These are phyloP conservation scores for Aricia artaxerxes DNA, from an alignment of 2,888 invertebrate genomes.

Conservation along the genomic window DNA sequence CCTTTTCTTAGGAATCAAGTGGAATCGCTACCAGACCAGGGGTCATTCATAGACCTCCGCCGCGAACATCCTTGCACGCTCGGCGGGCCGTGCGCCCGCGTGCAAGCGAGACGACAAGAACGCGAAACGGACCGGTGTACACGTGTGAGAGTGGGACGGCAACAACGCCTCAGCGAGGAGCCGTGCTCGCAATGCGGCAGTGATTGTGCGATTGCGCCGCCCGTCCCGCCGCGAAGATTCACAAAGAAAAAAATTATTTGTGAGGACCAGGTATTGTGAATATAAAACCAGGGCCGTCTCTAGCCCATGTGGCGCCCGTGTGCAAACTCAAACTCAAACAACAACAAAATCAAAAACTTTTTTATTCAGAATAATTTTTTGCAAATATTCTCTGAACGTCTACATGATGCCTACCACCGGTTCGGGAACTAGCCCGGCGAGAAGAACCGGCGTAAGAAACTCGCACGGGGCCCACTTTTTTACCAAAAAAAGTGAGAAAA, in stretches of 20 bases:
- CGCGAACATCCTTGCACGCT: conserved; percentile 43
- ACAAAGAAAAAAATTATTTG: conserved; percentile 47
- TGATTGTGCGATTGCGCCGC: conserved; percentile 50
- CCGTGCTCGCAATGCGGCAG: conserved; percentile 43
- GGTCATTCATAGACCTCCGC: conserved; percentile 48
- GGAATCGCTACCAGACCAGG: conserved; percentile 54
- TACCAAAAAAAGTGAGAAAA: no score
- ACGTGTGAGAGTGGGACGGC: conserved; percentile 39
- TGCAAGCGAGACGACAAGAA: conserved; percentile 43
- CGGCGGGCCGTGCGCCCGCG: conserved; percentile 31
- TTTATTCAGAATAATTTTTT: no score
- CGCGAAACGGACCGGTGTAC: conserved; percentile 24
- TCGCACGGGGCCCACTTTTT: no score
- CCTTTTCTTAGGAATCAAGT: conserved; percentile 54
- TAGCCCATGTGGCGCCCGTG: no score
- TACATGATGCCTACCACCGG: no score
- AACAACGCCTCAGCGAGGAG: conserved; percentile 32
- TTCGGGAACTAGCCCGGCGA: no score
- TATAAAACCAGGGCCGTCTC: neutral
- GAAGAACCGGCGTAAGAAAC: no score
- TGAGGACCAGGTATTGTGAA: conserved; percentile 44
- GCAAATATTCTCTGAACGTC: no score
- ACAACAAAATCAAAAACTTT: no score
- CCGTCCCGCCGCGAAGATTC: conserved; percentile 52
- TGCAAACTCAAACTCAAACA: no score